Evolutionary conservation across 2,797 vertebrate genomes (phyloP).

Genomic region (Crocidura indochinensis): DNA sequence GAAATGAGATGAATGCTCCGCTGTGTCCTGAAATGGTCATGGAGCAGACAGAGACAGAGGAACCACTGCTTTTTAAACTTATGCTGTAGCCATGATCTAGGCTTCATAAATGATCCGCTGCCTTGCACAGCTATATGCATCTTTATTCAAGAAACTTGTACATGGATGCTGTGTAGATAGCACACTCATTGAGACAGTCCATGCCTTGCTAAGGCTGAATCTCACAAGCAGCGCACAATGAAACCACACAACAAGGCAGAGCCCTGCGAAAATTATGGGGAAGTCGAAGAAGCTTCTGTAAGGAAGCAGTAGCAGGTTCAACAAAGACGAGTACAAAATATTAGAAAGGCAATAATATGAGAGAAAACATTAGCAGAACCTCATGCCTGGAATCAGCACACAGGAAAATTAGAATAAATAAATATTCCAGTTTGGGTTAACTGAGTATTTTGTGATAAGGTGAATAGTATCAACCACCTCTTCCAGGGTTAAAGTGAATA

Average conservation of each 20-base stretch:
- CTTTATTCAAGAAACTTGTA: slow-evolving; percentile 57
- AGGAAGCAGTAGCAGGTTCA: not conserved
- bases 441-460: not conserved
- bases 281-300: not conserved
- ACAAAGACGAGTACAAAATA: not conserved
- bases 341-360: not conserved
- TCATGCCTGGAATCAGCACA: rapidly evolving
- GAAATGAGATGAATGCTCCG: slow-evolving; percentile 74
- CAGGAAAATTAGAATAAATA: rapidly evolving
- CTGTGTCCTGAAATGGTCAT: slow-evolving; percentile 74
- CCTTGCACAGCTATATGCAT: not conserved
- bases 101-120: slow-evolving; percentile 59
- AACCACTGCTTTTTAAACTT: slow-evolving; percentile 63
- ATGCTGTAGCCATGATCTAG: slow-evolving; percentile 44
- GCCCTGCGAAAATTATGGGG: not conserved
- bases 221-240: not conserved
- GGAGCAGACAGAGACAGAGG: slow-evolving; percentile 36
- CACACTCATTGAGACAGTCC: not conserved
- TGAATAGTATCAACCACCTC: not conserved
- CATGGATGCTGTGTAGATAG: not conserved
- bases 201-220: rapidly evolving
- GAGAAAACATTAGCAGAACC: rapidly evolving
- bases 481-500: slow-evolving; percentile 60
- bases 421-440: not conserved
- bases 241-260: not conserved